Evolutionary conservation across 2,113 vertebrate species (phyloP), one percentile per base, ranked within the genome.

Genomic region (Telmatochromis brachygnathus): DNA sequence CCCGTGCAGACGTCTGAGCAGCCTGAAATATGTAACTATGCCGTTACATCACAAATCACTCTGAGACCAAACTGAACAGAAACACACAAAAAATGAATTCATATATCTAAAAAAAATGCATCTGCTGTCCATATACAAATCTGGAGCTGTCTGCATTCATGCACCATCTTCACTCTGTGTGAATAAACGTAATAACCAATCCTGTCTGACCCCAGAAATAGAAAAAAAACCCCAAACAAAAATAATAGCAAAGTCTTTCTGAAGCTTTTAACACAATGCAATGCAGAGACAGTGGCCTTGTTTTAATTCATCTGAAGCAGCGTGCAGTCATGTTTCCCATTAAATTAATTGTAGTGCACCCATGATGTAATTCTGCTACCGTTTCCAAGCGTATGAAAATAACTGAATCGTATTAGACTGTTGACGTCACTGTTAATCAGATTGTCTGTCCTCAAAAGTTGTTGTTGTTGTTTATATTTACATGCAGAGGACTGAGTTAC

Each of bases 221-320:
- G 11, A 37, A 45, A 30, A 47, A 73, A 28, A 1, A 0, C 0
- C 0, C 8, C 42, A 28, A 19, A 60, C 19, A 51, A 70, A 81
- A 68, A 5, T 12, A 58, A 19, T 23, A 51, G 39, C 56, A 33
- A 11, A 3, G 15, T 23, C 28, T 42, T 84, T 37, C 2, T 42
- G 37, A 79, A 26, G 9, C 28, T 13, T 9, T 68, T 68, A 21
- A 37, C 60, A 53, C 79, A 73, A 83, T 21, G 62, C 26, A 77
- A 45, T 60, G 11, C 30, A 79, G 47, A 13, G 15, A 39, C 26
- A 17, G 28, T 45, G 21, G 30, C 21, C 26, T 55, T 26, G 19
- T 28, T 83, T 87, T 26, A 42, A 87, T 45, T 56, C 37, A 80
- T 73, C 13, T 5, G 19, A 77, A 15, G 28, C 58, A 37, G 26